These are phyloP conservation scores for Lemur catta DNA, from an alignment of 2,797 vertebrate species.

Conservation along the genomic window DNA sequence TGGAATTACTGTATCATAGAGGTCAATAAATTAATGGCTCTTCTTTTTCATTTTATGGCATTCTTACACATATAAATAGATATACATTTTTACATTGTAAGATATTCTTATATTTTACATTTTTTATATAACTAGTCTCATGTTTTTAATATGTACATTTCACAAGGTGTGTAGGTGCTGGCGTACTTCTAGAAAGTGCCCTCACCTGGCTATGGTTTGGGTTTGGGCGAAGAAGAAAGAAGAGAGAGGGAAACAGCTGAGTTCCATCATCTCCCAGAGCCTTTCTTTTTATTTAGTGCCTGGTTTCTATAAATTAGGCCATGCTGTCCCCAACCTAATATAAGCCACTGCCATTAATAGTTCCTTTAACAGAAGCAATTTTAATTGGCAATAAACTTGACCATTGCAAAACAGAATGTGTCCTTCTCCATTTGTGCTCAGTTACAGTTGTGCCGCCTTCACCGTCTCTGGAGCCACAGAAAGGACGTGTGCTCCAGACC, in stretches of 20 bases:
- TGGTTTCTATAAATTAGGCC: background rate
- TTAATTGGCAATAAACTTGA: conserved; percentile 30
- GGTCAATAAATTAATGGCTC: background rate
- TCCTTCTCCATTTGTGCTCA: background rate
- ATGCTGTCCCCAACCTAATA: background rate
- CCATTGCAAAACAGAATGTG: background rate
- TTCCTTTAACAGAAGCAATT: background rate
- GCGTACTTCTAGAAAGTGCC: background rate
- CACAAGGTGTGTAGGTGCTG: background rate
- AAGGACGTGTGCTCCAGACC: background rate
- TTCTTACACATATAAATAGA: background rate
- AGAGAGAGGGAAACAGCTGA: background rate
- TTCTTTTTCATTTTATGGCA: background rate
- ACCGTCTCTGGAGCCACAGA: background rate
- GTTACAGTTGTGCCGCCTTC: background rate
- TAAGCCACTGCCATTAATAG: background rate
- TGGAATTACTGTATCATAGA: background rate
- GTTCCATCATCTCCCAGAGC: background rate
- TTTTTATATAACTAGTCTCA: background rate
- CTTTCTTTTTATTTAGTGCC: background rate
- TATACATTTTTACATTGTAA: background rate
- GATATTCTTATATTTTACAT: background rate
- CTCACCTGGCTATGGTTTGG: background rate
- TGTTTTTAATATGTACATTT: background rate
- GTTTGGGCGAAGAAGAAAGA: background rate